phyloP scores from a whole-genome alignment of 92 coral and sea anemone species.

The Epizoanthus scotinus region DNA sequence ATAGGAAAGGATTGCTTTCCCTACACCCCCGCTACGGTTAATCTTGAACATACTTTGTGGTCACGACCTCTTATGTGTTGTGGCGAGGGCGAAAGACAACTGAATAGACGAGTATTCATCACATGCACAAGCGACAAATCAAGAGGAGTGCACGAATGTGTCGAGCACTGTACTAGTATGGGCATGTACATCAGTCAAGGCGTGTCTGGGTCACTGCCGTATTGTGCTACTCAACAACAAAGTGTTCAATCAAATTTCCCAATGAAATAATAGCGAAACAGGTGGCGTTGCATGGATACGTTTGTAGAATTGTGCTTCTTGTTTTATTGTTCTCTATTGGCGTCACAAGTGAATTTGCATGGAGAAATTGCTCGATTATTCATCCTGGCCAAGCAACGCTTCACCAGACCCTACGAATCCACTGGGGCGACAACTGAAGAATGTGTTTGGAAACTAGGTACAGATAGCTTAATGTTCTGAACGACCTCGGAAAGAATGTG shows the following conservation, averaged over 20 bases:
- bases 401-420: too few species aligned
- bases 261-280: not conserved
- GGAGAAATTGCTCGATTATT: not conserved
- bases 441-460: too few species aligned
- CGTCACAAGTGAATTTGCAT: conserved; percentile 4
- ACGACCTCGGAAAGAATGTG: too few species aligned
- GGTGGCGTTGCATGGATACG: not conserved
- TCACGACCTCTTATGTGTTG: conserved; percentile 32
- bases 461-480: too few species aligned
- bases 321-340: not conserved
- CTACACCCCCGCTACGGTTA: not conserved
- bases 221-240: too few species aligned
- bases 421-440: too few species aligned
- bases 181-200: too few species aligned
- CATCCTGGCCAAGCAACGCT: not conserved
- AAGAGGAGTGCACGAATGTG: not conserved
- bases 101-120: not conserved
- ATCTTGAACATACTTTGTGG: not conserved
- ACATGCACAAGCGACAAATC: not conserved
- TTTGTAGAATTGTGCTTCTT: not conserved
- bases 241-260: too few species aligned
- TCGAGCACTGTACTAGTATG: too few species aligned
- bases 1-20: not conserved
- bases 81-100: conserved; percentile 4
- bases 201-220: too few species aligned